Conservation (phyloP, 1,140 invertebrate genomes). For the Drosophila ercepeae region DNA sequence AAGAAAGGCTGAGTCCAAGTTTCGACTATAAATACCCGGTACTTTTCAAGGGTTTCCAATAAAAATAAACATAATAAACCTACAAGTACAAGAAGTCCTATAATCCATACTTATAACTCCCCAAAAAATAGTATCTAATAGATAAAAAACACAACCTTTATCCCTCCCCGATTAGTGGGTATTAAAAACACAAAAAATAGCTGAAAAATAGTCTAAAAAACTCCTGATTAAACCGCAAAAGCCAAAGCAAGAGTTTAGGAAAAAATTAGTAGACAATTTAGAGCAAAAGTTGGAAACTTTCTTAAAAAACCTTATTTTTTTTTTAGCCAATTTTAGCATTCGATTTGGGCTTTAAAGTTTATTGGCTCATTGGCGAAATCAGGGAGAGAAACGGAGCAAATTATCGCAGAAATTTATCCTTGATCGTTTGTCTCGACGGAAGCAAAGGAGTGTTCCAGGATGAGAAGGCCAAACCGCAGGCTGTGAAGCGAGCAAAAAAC, state of each 20-base stretch:
- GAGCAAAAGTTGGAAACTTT: neutral
- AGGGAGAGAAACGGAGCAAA: slow-evolving; percentile 4
- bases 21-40: no score
- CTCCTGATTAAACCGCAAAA: slow-evolving; percentile 7
- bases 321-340: neutral
- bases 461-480: slow-evolving; percentile 32
- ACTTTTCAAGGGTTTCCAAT: no score
- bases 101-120: no score
- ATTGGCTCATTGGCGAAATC: slow-evolving; percentile 3
- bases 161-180: no score
- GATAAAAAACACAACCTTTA: no score
- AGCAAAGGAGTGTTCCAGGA: neutral
- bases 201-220: no score
- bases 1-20: no score
- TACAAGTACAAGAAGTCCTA: no score
- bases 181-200: no score
- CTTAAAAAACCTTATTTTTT: neutral
- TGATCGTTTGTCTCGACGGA: slow-evolving; percentile 54
- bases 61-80: no score
- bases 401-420: slow-evolving; percentile 54
- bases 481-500: slow-evolving; percentile 3
- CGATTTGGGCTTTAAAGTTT: neutral
- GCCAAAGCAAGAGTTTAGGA: slow-evolving; percentile 33
- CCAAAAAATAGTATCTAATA: no score
- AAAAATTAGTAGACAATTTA: slow-evolving; percentile 53